Base-by-base conservation (phyloP, 2,797 vertebrate species). In the Phataginus tricuspis region DNA sequence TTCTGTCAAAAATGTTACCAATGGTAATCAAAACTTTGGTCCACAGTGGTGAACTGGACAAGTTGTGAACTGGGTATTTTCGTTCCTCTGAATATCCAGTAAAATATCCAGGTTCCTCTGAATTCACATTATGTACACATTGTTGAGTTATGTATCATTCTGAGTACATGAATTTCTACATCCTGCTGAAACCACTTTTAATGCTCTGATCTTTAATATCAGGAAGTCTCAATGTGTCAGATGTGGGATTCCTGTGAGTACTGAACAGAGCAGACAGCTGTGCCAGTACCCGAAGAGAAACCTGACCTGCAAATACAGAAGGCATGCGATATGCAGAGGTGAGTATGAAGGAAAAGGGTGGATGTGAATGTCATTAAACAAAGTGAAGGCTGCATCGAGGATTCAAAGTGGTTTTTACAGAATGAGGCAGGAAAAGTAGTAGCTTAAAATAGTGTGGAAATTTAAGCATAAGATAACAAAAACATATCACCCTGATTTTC, bases 51-150 rank as follows among this genome's bases (percentile, higher is more conserved):
- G 96, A 98, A 97, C 93, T 96, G 94, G 96, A 97, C 14, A 74
- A 29, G 94, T 95, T 95, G 86, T 97, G 97, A 98, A 98, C 96
- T 80, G 14, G 11, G 95, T 96, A 96, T 97, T 97, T 97, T 97
- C 77, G 95, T 45, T 45, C 45, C 45, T 45, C 45, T 45, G 45
- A 45, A 45, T 45, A 45, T 45, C 45, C 97, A 97, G 92, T 86
- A 75, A 97, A 95, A 93, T 57, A 97, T 79, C 80, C 72, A 31
- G 63, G 85, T 97, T 90, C 75, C 87, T 98, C 97, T 96, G 96
- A 97, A 97, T 90, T 95, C 66, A 93, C 78, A 96, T 95, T 29
- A 2, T 87, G 86, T 86, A 92, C 74, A 84, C 69, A 85, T 42
- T 89, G 80, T 72, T 94, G 89, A 85, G 90, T 59, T 97, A 63